Evolutionary conservation across 2,797 vertebrate genomes (phyloP), one percentile per base, ranked within the genome.

Genomic region (Gobio occitaniae): DNA sequence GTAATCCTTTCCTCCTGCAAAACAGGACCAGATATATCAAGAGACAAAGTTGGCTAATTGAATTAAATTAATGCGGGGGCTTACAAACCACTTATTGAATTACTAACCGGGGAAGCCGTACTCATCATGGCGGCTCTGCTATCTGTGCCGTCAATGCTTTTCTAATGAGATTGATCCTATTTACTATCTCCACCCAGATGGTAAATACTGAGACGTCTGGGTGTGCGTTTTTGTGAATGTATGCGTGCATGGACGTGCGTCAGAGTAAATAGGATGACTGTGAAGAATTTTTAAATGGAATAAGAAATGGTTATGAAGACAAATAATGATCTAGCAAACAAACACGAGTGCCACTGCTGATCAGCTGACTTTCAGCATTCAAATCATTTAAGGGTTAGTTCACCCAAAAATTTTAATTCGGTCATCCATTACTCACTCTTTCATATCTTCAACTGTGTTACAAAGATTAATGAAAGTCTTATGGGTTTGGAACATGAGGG

Each of bases 81-180:
- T 93, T 93, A 91, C 90, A 90, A 89, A 89, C 88, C 90, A 89
- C 88, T 92, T 93, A 92, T 92, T 92, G 88, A 92, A 93, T 94
- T 91, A 90, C 87, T 89, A 87, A 79, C 59, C n/a, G 48, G 54
- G 70, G 54, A 84, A 81, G 74, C 50, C 80, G 1, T 71, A 38
- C 52, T 59, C 65, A 56, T 59, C 71, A 61, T 66, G 29, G n/a
- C 21, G 29, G 56, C 83, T 80, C 38, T n/a, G 77, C 74, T 68
- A 78, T 88, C 69, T 87, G 59, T 77, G 29, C 61, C 52, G 70
- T 83, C 83, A 83, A 54, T 80, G 84, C 61, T 90, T 85, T 85
- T 87, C 69, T 91, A 90, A 89, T 91, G 66, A 86, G 84, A 86
- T 91, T 77, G 83, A 86, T 88, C 48, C 72, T 72, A n/a, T 72